Conservation (phyloP, 2,888 invertebrate genomes). For the Ectemnius cavifrons region DNA sequence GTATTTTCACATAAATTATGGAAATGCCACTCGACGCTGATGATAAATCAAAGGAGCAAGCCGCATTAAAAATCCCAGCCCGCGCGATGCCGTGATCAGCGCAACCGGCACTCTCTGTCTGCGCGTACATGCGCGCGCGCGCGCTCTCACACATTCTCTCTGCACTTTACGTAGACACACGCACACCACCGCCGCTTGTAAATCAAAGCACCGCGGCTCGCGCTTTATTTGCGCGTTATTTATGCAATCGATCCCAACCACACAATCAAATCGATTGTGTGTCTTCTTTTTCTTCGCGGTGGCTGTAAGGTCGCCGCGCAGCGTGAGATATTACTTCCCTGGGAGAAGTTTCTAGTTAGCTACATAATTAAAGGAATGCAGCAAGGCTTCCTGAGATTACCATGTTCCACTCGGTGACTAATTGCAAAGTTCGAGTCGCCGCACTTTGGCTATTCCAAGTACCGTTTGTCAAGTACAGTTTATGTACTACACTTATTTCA, state of each 20-base stretch:
- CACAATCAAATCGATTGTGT: slow-evolving; percentile 49
- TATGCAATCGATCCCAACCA: slow-evolving; percentile 53
- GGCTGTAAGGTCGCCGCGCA: slow-evolving; percentile 37
- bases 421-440: too few species aligned
- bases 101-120: too few species aligned
- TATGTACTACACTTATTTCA: too few species aligned
- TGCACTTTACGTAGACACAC: neutral
- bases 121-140: too few species aligned
- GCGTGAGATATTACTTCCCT: slow-evolving; percentile 50
- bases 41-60: slow-evolving; percentile 56
- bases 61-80: slow-evolving; percentile 58
- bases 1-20: slow-evolving; percentile 63
- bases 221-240: slow-evolving; percentile 39
- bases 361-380: neutral
- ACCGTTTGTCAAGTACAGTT: too few species aligned
- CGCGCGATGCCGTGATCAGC: slow-evolving; percentile 31
- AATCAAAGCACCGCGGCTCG: slow-evolving; percentile 59
- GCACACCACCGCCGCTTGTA: slow-evolving; percentile 46
- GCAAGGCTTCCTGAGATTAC: too few species aligned
- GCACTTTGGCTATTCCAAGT: too few species aligned
- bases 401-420: too few species aligned
- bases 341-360: slow-evolving; percentile 22
- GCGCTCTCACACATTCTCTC: neutral
- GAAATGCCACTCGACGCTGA: slow-evolving; percentile 50
- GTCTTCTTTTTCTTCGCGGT: slow-evolving; percentile 5